These are phyloP conservation scores for Andrena camellia DNA, from an alignment of 2,888 invertebrate genomes.

Conservation along the genomic window DNA sequence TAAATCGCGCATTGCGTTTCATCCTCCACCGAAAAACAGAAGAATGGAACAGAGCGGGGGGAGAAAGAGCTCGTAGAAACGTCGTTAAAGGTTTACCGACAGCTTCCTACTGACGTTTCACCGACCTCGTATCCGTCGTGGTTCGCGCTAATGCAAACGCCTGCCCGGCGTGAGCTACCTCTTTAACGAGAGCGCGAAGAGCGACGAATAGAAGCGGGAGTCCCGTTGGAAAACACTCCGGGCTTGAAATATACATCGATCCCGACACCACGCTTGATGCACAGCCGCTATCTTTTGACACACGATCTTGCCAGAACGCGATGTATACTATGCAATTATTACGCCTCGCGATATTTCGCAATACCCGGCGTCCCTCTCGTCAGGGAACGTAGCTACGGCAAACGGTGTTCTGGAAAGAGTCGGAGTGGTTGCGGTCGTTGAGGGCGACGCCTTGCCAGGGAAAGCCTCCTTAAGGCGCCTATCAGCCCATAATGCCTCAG, in stretches of 20 bases:
- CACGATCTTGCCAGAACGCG: slow-evolving; percentile 22
- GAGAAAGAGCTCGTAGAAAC: slow-evolving; percentile 10
- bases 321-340: slow-evolving; percentile 11
- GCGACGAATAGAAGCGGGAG: slow-evolving; percentile 2
- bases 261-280: neutral
- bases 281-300: slow-evolving; percentile 24
- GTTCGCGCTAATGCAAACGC: slow-evolving; percentile 20
- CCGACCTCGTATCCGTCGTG: slow-evolving; percentile 2
- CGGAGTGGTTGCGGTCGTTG: neutral
- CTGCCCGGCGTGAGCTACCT: neutral
- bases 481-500: slow-evolving; percentile 73
- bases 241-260: slow-evolving; percentile 21
- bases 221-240: slow-evolving; percentile 24
- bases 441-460: neutral
- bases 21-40: neutral
- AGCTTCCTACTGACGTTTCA: slow-evolving; percentile 15
- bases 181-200: neutral
- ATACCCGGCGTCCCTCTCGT: neutral
- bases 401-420: neutral
- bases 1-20: slow-evolving; percentile 16
- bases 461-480: slow-evolving; percentile 60
- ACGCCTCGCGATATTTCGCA: slow-evolving; percentile 14
- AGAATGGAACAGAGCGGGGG: too few species aligned
- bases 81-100: slow-evolving; percentile 18
- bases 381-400: too few species aligned